Evolutionary conservation across 2,113 vertebrate genomes (phyloP).

Genomic region (Rhinoderma darwinii): DNA sequence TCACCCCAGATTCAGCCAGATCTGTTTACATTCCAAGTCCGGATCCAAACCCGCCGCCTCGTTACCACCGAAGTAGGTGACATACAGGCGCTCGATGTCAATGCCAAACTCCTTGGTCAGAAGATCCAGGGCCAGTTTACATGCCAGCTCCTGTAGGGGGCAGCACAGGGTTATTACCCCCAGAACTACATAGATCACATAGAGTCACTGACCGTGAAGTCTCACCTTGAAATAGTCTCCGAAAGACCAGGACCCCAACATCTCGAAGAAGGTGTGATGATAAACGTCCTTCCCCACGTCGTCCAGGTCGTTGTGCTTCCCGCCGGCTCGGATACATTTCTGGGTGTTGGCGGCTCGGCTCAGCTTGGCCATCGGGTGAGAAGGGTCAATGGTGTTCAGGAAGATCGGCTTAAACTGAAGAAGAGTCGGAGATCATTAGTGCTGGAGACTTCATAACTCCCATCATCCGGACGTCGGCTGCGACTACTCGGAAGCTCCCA

Average conservation of each 20-base stretch:
- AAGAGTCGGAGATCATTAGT: slow-evolving; percentile 21
- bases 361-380: slow-evolving; percentile 91
- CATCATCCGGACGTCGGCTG: background rate
- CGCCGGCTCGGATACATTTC: slow-evolving; percentile 96
- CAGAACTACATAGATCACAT: background rate
- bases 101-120: slow-evolving; percentile 95
- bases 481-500: no score
- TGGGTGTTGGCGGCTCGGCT: slow-evolving; percentile 93
- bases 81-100: slow-evolving; percentile 90
- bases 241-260: slow-evolving; percentile 99
- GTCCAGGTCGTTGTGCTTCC: slow-evolving; percentile 97
- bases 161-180: background rate
- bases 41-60: slow-evolving; percentile 87
- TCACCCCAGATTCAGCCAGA: slow-evolving; percentile 97
- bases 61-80: slow-evolving; percentile 94
- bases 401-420: slow-evolving; percentile 96
- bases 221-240: slow-evolving; percentile 98
- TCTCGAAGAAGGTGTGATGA: slow-evolving; percentile 98
- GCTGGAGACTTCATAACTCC: background rate
- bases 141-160: slow-evolving; percentile 85
- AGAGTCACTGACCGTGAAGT: background rate
- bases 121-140: slow-evolving; percentile 92
- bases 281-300: slow-evolving; percentile 98
- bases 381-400: slow-evolving; percentile 95
- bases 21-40: slow-evolving; percentile 95